Evolutionary conservation across 2,888 invertebrate species (phyloP).

Genomic region (Oithona nana): DNA sequence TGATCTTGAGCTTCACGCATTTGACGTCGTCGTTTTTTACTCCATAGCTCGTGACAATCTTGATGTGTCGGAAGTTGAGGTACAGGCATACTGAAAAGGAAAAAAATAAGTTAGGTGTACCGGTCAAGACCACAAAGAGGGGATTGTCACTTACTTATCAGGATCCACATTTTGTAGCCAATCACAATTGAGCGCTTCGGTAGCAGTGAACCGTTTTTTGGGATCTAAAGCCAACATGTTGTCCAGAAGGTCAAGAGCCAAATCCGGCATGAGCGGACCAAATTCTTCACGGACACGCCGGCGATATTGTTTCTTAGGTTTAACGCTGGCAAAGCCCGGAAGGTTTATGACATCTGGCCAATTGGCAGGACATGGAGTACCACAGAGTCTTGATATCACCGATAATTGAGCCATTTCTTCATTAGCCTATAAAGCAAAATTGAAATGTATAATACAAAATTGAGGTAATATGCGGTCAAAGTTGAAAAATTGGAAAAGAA

Average conservation of each 20-base stretch:
- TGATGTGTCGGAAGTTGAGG: slow-evolving; percentile 82
- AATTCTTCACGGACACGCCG: slow-evolving; percentile 80
- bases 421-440: slow-evolving; percentile 69
- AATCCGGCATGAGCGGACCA: slow-evolving; percentile 60
- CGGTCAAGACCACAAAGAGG: neutral
- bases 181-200: slow-evolving; percentile 70
- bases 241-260: slow-evolving; percentile 75
- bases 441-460: no score
- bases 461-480: no score
- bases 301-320: slow-evolving; percentile 72
- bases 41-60: slow-evolving; percentile 98
- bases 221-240: slow-evolving; percentile 93
- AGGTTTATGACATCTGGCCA: slow-evolving; percentile 91
- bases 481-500: neutral
- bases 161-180: slow-evolving; percentile 84
- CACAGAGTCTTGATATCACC: slow-evolving; percentile 79
- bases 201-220: slow-evolving; percentile 73
- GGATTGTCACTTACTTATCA: slow-evolving; percentile 40
- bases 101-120: neutral
- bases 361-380: slow-evolving; percentile 82
- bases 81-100: slow-evolving; percentile 39
- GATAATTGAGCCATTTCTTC: slow-evolving; percentile 83
- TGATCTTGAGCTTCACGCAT: slow-evolving; percentile 39
- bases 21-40: slow-evolving; percentile 75
- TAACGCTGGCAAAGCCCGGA: slow-evolving; percentile 74